phyloP scores from a whole-genome alignment of 2,797 vertebrate species.

The Phoxinus dragarum region DNA sequence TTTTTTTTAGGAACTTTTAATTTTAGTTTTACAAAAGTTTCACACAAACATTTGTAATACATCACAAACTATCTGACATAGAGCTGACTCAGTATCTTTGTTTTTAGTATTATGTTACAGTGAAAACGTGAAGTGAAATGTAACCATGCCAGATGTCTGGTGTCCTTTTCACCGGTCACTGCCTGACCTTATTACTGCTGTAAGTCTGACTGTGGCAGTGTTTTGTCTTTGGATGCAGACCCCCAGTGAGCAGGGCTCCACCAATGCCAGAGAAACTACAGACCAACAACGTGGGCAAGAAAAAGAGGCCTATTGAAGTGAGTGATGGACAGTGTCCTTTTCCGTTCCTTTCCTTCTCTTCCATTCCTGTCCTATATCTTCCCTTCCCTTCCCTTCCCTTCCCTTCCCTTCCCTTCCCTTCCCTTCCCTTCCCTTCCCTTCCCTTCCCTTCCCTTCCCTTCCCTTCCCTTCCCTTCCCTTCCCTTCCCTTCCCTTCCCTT shows the following conservation, averaged over 20 bases:
- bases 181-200: not conserved
- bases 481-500: not conserved
- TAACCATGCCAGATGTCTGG: conserved; percentile 9
- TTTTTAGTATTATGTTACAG: not conserved
- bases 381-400: not conserved
- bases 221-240: conserved; percentile 77
- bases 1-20: not conserved
- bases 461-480: no score
- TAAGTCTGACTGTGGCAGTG: not conserved
- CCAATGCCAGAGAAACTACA: conserved; percentile 97
- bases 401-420: no score
- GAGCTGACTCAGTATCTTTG: not conserved
- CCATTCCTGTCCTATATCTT: no score
- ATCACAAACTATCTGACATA: not conserved
- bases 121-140: not conserved
- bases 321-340: not conserved
- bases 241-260: conserved; percentile 95
- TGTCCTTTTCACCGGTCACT: conserved; percentile 22
- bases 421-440: no score
- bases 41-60: not conserved
- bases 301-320: conserved; percentile 97
- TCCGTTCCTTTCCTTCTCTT: no score
- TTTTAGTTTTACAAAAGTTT: not conserved
- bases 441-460: no score
- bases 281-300: conserved; percentile 98